Percentiles rank a stretch among this genome's conserved stretches.
phyloP scores from a whole-genome alignment of 2,888 invertebrate species.

The Xanthia icteritia region DNA sequence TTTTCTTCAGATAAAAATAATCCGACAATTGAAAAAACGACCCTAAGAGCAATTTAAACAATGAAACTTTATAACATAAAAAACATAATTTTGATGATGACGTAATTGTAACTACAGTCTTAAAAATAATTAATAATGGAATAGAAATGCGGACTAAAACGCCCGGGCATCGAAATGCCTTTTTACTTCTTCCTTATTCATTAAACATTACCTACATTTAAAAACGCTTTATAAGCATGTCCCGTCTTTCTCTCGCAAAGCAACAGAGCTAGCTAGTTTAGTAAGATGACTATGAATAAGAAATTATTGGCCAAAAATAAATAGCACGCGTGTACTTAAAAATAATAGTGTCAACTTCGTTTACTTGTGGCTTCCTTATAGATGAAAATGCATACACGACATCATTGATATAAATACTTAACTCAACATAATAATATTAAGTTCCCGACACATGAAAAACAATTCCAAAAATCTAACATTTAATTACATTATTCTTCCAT shows the following conservation, averaged over 20 bases:
- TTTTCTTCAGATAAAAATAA: background rate
- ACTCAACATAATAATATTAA: conserved; percentile 65
- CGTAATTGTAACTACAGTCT: conserved; percentile 13
- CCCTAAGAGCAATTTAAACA: conserved; percentile 3
- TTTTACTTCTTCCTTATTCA: conserved; percentile 30
- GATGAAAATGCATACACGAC: conserved; percentile 48
- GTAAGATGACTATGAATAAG: conserved; percentile 17
- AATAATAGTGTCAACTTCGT: conserved; percentile 18
- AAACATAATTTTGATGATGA: conserved; percentile 3
- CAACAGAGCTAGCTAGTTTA: conserved; percentile 18
- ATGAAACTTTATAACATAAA: background rate
- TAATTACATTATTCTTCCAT: conserved; percentile 62
- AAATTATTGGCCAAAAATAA: conserved; percentile 15
- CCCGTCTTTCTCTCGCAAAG: background rate
- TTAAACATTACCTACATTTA: conserved; percentile 23
- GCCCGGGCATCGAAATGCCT: conserved; percentile 48
- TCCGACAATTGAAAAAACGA: background rate
- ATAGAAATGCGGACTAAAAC: conserved; percentile 53
- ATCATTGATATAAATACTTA: conserved; percentile 59
- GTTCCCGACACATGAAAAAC: conserved; percentile 65
- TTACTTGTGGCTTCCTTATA: conserved; percentile 58
- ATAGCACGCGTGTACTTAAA: conserved; percentile 18
- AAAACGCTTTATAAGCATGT: conserved; percentile 17
- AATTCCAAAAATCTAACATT: conserved; percentile 70
- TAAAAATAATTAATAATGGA: conserved; percentile 46